A percentile compares a stretch with the other conserved stretches of the same genome.
phyloP scores from a whole-genome alignment of 2,888 invertebrate genomes.

The Aquatica leii region DNA sequence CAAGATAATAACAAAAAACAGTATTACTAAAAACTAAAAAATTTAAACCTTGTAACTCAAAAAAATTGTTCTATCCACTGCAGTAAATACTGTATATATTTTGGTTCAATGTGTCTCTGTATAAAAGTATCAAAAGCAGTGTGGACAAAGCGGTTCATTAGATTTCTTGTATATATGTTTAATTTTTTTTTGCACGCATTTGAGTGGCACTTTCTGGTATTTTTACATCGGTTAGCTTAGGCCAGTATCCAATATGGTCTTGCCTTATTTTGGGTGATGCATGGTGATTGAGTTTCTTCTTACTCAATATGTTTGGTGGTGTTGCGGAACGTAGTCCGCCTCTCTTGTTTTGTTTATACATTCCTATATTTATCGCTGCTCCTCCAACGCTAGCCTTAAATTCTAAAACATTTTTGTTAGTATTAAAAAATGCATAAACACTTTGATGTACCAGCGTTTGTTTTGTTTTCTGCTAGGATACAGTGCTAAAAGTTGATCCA shows the following conservation, averaged over 20 bases:
- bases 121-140: no score
- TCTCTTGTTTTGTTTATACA: not conserved
- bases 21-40: no score
- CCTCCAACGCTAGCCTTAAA: not conserved
- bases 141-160: no score
- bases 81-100: no score
- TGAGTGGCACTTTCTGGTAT: no score
- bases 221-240: no score
- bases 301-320: not conserved
- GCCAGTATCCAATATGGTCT: not conserved
- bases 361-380: not conserved
- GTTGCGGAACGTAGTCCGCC: not conserved
- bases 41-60: no score
- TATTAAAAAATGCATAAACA: constrained; percentile 4
- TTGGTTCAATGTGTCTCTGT: no score
- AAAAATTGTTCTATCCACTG: no score
- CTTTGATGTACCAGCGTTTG: not conserved
- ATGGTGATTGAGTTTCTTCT: not conserved
- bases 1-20: no score
- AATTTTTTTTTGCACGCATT: not conserved
- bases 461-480: constrained; percentile 5
- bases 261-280: not conserved
- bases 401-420: not conserved
- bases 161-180: not conserved
- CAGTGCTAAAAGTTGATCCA: constrained; percentile 9